These are phyloP conservation scores for Coregonus suidteri DNA, from an alignment of 2,797 vertebrate species.

Conservation along the genomic window DNA sequence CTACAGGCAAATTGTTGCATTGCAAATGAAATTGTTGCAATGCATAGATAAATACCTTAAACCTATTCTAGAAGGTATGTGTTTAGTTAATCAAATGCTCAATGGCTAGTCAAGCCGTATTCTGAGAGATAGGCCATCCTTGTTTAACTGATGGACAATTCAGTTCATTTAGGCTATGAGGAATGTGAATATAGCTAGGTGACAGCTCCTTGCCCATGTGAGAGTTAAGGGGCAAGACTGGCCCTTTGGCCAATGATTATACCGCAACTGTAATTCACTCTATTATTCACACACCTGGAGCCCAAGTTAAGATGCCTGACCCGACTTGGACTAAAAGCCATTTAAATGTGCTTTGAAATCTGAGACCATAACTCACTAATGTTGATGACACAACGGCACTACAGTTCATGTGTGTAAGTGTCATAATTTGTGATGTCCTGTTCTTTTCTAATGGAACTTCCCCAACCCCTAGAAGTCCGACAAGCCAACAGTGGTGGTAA, in stretches of 20 bases:
- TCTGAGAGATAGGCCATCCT: not conserved
- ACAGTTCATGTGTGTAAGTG: not conserved
- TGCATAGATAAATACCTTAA: not conserved
- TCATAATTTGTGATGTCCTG: not conserved
- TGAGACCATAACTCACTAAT: not conserved
- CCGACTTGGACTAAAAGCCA: not conserved
- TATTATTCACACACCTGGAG: no score
- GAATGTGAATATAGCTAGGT: not conserved
- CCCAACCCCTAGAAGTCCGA: constrained; percentile 5
- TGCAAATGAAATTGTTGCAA: not conserved
- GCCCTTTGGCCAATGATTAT: not conserved
- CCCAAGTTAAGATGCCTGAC: not conserved
- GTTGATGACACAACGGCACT: not conserved
- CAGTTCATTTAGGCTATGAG: not conserved
- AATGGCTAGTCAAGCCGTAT: not conserved
- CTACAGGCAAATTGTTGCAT: not conserved
- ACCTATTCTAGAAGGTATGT: constrained; percentile 2
- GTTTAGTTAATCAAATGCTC: not conserved
- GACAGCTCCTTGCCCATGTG: not conserved
- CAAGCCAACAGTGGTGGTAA: constrained; percentile 22
- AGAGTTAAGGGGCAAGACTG: not conserved
- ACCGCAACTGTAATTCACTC: not conserved
- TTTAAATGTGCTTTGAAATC: not conserved
- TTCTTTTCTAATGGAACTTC: not conserved
- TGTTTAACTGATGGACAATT: not conserved